Evolutionary conservation across 1,140 invertebrate genomes (phyloP), one percentile per base, ranked within the genome.

Genomic region (Eriocheir sinensis): DNA sequence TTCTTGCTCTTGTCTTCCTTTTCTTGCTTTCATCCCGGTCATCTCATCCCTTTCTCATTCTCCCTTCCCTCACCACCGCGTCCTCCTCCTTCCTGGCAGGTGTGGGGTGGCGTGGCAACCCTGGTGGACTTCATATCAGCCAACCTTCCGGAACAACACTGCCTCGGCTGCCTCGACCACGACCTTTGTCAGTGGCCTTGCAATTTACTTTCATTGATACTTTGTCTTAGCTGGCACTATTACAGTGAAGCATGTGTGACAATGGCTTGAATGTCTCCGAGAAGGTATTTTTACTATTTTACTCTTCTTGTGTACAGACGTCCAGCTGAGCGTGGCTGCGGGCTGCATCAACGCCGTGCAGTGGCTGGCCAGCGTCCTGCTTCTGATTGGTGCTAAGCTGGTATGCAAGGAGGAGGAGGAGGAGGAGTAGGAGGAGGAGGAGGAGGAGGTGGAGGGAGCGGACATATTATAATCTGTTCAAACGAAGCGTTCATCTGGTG

Each of bases 91-190:
- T 40, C n/a, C 34, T 0, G 4, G n/a, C 93, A 94, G 93, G 36
- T 81, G 3, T 94, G 93, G 93, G 86, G 93, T 38, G 60, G n/a
- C 6, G 60, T 94, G 6, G 86, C 93, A 12, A 90, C 86, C 48
- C 1, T 90, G 15, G 36, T 94, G 38, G 93, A 94, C 86, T 94
- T 94, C 86, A 94, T 94, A 60, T 89, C 85, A 6, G 93, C 86
- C n/a, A 4, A 94, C 38, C 93, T 94, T 0, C 93, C 93, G 38
- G 1, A 32, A 27, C 38, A 72, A 8, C 32, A 41, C 53, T 94
- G 93, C 30, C 0, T 3, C 3, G 17, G n/a, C n/a, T 94, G 93
- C n/a, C 38, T 94, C 2, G 93, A 94, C 86, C 80, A 94, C n/a
- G 36, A 41, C 3, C 40, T 94, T 15, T 79, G 93, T 94, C 72